phyloP scores from a whole-genome alignment of 2,888 invertebrate genomes.

The Lepidocyrtoides sp. region DNA sequence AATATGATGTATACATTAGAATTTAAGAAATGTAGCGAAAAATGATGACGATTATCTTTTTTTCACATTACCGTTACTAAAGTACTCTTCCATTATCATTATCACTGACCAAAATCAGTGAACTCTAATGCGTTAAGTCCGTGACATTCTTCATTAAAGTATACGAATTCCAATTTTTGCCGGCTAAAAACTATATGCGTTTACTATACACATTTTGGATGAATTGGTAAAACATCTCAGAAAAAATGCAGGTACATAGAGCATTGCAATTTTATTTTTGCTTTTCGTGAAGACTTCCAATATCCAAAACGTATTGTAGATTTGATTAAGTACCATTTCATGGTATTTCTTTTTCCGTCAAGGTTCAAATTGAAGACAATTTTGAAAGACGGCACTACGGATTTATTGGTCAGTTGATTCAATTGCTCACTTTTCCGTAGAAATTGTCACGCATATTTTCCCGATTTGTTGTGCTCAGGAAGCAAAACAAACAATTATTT shows the following conservation, averaged over 20 bases:
- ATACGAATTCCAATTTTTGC: background rate
- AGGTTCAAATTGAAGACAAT: background rate
- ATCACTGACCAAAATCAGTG: conserved; percentile 29
- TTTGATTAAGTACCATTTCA: background rate
- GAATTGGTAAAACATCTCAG: too few relatives aligned
- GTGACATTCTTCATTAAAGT: conserved; percentile 34
- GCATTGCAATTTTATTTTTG: too few relatives aligned
- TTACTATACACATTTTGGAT: background rate
- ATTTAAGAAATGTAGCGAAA: background rate
- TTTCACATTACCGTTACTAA: background rate
- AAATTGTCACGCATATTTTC: conserved; percentile 10
- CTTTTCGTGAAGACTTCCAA: too few relatives aligned
- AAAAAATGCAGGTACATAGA: too few relatives aligned
- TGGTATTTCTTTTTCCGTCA: background rate
- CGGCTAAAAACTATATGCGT: background rate
- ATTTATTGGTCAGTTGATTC: conserved; percentile 44
- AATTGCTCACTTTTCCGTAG: conserved; percentile 49
- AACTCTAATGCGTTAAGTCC: background rate
- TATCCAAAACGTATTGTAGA: too few relatives aligned
- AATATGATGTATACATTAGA: too few relatives aligned
- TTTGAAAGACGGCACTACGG: conserved; percentile 32
- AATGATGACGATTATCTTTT: conserved; percentile 1
- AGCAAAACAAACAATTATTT: conserved; percentile 2
- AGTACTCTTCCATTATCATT: background rate
- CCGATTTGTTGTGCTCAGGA: background rate